Base-by-base conservation (phyloP, 2,113 vertebrate genomes). In the Chloropsis hardwickii region DNA sequence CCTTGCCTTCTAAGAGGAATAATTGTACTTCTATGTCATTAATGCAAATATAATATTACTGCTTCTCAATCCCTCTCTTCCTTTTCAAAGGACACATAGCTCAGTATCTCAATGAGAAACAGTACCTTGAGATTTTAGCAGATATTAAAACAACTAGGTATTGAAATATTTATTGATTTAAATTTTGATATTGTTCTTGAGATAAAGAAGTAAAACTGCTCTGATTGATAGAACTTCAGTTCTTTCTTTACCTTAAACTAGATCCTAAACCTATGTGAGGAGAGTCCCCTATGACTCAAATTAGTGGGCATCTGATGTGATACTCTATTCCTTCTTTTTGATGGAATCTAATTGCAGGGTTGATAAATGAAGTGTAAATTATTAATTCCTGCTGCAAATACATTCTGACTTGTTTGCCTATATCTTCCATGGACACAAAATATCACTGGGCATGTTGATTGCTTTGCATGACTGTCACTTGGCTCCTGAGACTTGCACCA, bases 31-130 rank as follows among this genome's bases (percentile, higher is more conserved):
- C 6, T 56, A 14, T 65, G 18, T 65, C 7, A 31, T 65, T 54
- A 57, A 53, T 54, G 33, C 23, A 85, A 86, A 71, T 50, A 48
- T 5, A 5, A 33, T 31, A 37, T 15, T 53, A 37, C 4, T 40
- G 5, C 5, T 11, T 64, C 22, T 83, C 0, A 2, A 76, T 4
- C 7, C 1, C 5, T 51, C 15, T 8, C 16, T 56, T 92, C 27
- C 74, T 79, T 62, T 66, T 54, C 27, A 72, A 51, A 16, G 16
- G 14, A 21, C 2, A 11, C 10, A 8, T 7, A 71, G 4, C 11
- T 72, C 60, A 25, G 29, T 6, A 7, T 35, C 12, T 81, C 37
- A 65, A 1, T 29, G 23, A n/a, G 27, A 81, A 69, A 40, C 25
- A n/a, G 9, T 56, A 8, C 4, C 21, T 45, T 50, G 31, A 42